Conservation (phyloP, 2,888 invertebrate species). For the Oithona nana region DNA sequence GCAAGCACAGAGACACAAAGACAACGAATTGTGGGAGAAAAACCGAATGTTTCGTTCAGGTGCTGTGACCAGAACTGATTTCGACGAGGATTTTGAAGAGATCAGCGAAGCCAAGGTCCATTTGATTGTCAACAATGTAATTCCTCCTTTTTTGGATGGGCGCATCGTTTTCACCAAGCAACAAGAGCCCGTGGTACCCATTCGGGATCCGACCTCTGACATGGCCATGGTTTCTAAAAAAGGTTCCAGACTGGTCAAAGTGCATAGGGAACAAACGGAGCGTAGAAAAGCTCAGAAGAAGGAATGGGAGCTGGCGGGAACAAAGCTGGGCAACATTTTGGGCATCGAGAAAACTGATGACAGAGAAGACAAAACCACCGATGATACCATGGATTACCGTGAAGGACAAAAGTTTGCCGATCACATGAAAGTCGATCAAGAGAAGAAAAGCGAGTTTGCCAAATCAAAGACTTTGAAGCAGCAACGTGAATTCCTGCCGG, state of each 20-base stretch:
- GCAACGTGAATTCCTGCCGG: conserved; percentile 79
- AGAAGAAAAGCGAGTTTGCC: conserved; percentile 57
- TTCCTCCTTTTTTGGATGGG: conserved; percentile 95
- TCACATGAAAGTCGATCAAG: conserved; percentile 52
- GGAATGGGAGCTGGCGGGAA: conserved; percentile 96
- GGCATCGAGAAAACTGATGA: conserved; percentile 64
- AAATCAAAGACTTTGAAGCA: conserved; percentile 60
- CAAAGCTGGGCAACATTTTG: conserved; percentile 83
- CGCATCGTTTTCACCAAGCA: conserved; percentile 98
- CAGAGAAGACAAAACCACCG: conserved; percentile 36
- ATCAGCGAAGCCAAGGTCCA: conserved; percentile 87
- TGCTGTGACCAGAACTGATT: conserved; percentile 41
- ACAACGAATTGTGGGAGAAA: conserved; percentile 96
- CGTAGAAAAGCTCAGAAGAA: conserved; percentile 91
- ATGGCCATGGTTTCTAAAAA: conserved; percentile 83
- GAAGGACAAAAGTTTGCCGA: conserved; percentile 73
- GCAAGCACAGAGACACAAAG: conserved; percentile 87
- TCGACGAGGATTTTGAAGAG: conserved; percentile 84
- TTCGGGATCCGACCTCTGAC: conserved; percentile 81
- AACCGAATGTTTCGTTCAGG: conserved; percentile 60
- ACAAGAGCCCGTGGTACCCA: conserved; percentile 94
- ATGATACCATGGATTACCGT: conserved; percentile 55
- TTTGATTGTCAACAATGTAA: conserved; percentile 86
- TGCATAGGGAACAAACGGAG: conserved; percentile 87
- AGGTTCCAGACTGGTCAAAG: conserved; percentile 72